Evolutionary conservation across 2,113 vertebrate genomes (phyloP).

Genomic region (Pachyramphus minor): DNA sequence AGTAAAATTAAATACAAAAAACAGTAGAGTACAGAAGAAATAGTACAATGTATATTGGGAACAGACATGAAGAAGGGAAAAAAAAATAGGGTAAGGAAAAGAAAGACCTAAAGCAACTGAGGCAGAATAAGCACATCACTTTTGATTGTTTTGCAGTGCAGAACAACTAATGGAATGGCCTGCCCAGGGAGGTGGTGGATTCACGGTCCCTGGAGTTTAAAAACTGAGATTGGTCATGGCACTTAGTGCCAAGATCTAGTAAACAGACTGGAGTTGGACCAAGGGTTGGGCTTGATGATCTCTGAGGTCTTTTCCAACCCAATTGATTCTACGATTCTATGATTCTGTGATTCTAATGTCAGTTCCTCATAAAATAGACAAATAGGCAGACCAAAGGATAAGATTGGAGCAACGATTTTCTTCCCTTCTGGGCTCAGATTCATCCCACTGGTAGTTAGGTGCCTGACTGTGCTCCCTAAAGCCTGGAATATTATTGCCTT

Average conservation of each 20-base stretch:
- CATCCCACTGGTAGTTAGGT: not conserved
- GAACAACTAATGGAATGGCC: too few species aligned
- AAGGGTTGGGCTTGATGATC: too few species aligned
- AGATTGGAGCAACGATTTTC: not conserved
- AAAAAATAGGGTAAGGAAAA: not conserved
- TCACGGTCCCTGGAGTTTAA: too few species aligned
- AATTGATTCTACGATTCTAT: too few species aligned
- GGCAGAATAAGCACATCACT: not conserved
- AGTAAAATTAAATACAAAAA: conserved; percentile 9
- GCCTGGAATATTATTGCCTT: not conserved
- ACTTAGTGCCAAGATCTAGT: too few species aligned
- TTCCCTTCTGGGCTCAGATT: not conserved
- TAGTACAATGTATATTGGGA: not conserved
- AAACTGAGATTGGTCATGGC: too few species aligned
- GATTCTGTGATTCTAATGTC: too few species aligned
- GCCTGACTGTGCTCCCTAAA: not conserved
- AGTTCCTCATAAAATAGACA: not conserved
- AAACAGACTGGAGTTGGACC: too few species aligned
- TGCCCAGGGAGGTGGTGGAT: too few species aligned
- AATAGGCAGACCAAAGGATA: not conserved
- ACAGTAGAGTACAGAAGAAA: not conserved
- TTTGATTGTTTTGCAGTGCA: not conserved
- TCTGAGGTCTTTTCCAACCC: too few species aligned
- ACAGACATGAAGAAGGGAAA: not conserved
- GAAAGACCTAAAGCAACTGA: not conserved